Evolutionary conservation across 2,888 invertebrate species (phyloP).

Genomic region (Eudasyphora cyanicolor): DNA sequence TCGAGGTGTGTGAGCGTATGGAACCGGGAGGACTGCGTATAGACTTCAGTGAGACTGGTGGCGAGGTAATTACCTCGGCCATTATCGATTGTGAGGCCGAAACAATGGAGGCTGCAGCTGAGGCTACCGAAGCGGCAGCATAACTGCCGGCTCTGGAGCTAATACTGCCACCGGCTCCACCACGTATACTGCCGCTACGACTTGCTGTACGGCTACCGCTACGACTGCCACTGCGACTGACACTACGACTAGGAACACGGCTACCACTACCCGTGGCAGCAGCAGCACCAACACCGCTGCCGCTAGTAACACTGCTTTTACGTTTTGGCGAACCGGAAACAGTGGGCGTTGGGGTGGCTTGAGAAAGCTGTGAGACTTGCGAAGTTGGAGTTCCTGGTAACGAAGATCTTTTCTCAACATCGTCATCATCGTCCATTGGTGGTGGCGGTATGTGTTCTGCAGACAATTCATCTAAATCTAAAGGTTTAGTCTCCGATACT

Average conservation of each 20-base stretch:
- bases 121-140: conserved; percentile 69
- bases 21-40: conserved; percentile 72
- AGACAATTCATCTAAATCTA: conserved; percentile 66
- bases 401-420: conserved; percentile 40
- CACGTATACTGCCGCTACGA: conserved; percentile 69
- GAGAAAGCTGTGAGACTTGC: conserved; percentile 68
- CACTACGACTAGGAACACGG: conserved; percentile 72
- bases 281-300: no score
- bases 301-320: conserved; percentile 63
- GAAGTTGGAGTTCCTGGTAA: conserved; percentile 71
- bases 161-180: conserved; percentile 68
- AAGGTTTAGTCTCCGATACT: conserved; percentile 64
- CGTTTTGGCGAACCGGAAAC: conserved; percentile 65
- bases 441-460: conserved; percentile 48
- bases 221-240: conserved; percentile 69
- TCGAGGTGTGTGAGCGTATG: conserved; percentile 62
- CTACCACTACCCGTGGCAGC: conserved; percentile 71
- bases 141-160: conserved; percentile 73
- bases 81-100: conserved; percentile 61
- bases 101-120: conserved; percentile 65
- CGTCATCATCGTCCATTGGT: conserved; percentile 58
- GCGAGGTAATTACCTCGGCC: conserved; percentile 68
- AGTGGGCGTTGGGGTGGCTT: conserved; percentile 67
- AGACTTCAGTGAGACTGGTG: conserved; percentile 72
- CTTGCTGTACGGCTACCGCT: conserved; percentile 69